These are phyloP conservation scores for Melanitta fusca DNA, from an alignment of 2,797 vertebrate genomes.

Conservation along the genomic window DNA sequence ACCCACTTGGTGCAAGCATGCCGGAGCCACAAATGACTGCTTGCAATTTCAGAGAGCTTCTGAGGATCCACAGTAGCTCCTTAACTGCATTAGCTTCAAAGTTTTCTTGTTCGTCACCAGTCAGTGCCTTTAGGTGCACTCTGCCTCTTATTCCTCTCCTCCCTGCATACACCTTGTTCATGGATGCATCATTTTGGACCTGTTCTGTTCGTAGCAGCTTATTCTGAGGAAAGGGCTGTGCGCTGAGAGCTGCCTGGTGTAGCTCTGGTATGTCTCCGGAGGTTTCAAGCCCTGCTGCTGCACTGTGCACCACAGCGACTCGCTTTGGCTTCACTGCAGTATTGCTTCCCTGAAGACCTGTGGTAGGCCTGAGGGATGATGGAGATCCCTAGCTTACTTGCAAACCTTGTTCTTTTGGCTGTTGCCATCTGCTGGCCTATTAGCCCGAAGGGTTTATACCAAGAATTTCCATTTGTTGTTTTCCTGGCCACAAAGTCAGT, in stretches of 20 bases:
- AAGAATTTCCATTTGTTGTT: not conserved
- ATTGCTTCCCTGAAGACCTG: not conserved
- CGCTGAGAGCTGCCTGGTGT: not conserved
- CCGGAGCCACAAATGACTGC: rapidly evolving
- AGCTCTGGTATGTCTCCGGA: not conserved
- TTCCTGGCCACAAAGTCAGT: not conserved
- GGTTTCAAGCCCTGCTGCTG: not conserved
- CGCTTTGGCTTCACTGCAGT: not conserved
- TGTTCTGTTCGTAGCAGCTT: not conserved
- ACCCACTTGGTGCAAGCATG: not conserved
- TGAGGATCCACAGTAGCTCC: not conserved
- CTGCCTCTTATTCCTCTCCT: not conserved
- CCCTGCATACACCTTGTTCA: rapidly evolving
- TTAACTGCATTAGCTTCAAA: not conserved
- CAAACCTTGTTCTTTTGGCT: not conserved
- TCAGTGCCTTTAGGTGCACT: not conserved
- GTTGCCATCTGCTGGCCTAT: not conserved
- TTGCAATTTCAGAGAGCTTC: not conserved
- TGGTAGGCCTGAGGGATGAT: not conserved
- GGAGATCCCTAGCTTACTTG: not conserved
- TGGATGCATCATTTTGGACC: rapidly evolving
- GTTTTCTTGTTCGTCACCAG: not conserved
- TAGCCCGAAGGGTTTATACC: not conserved
- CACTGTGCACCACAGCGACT: not conserved
- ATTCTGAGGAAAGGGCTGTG: rapidly evolving